Base-by-base conservation (phyloP, 2,113 vertebrate species). In the Calidris pugnax region DNA sequence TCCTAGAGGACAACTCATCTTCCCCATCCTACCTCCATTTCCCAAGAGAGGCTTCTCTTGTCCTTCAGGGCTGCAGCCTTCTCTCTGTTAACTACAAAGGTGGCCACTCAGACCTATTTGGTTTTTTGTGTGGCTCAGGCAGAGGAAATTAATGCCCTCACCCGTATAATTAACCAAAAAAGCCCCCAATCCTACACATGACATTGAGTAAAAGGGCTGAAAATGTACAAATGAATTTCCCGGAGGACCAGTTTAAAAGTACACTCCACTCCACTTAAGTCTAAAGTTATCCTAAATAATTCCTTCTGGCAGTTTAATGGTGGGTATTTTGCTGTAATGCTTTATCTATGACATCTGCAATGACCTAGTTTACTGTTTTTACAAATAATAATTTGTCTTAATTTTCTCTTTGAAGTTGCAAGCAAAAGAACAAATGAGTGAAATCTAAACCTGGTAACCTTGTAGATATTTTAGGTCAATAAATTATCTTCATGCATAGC, bases 401-500 rank as follows among this genome's bases (percentile, higher is more conserved):
- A 87, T 96, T 97, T 97, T 89, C 83, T 56, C 85, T 94, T 94
- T 57, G 62, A 98, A 87, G 83, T 84, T 91, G 56, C 63, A 91
- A 90, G 94, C 35, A 55, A 88, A 83, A 92, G 85, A 86, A 84
- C 69, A 39, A 80, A 93, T 5, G 19, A 72, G 82, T 75, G 66
- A 92, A 87, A 82, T 87, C 73, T 90, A 87, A 93, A 95, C 90
- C 93, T 97, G 86, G 64, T 95, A 62, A 90, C 95, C 92, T 95
- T 37, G 28, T 90, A 91, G 95, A 75, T 97, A 95, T 95, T 97
- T 96, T 71, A 92, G 78, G 96, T 96, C 97, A 94, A 80, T 94
- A 96, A 98, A 98, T 97, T 95, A 97, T 94, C 94, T 89, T 97
- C 28, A 51, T 95, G 93, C 96, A 85, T 72, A 95, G 91, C 95